These are phyloP conservation scores for Apus apus DNA, from an alignment of 2,113 vertebrate genomes.

Conservation along the genomic window DNA sequence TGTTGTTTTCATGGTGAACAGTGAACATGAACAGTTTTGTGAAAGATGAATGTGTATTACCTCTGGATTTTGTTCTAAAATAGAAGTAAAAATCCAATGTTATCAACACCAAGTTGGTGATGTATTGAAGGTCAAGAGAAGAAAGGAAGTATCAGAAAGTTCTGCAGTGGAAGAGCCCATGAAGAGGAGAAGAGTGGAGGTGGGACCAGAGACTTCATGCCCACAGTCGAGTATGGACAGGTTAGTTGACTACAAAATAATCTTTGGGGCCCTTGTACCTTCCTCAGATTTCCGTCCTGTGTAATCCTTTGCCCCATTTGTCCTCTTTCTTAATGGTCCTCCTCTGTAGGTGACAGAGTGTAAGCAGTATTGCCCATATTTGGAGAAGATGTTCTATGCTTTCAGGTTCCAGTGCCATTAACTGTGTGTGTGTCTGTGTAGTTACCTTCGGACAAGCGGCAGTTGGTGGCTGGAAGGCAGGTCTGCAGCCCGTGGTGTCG, in stretches of 20 bases:
- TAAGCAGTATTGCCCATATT: neutral
- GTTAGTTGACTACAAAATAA: neutral
- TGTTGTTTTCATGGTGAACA: neutral
- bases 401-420: neutral
- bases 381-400: neutral
- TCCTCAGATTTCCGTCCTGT: neutral
- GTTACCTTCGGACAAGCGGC: too few species aligned
- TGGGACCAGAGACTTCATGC: neutral
- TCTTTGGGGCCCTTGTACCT: neutral
- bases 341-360: neutral
- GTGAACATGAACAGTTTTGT: neutral
- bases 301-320: neutral
- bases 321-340: neutral
- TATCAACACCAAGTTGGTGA: neutral
- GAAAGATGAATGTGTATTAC: neutral
- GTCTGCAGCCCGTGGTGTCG: too few species aligned
- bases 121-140: slow-evolving; percentile 9
- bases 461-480: too few species aligned
- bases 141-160: neutral
- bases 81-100: neutral
- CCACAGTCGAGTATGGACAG: neutral
- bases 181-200: slow-evolving; percentile 22
- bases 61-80: neutral
- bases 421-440: too few species aligned
- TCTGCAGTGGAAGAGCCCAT: neutral